A percentile compares a stretch with the other conserved stretches of the same genome.
Conservation (phyloP, 1,140 invertebrate genomes). For the Orius insidiosus region DNA sequence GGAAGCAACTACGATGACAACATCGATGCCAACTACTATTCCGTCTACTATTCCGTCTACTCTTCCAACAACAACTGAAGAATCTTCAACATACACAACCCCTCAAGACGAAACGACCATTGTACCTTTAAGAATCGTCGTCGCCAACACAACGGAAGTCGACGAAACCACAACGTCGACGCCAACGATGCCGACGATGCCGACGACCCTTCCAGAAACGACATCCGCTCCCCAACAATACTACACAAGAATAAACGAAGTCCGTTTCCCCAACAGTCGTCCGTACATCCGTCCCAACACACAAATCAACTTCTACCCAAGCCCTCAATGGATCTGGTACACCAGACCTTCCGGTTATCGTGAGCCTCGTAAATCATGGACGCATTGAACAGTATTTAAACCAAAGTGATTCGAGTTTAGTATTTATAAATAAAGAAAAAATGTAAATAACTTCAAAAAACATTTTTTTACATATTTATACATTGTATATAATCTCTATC, state of each 20-base stretch:
- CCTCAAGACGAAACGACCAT: background rate
- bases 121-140: background rate
- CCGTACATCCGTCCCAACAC: background rate
- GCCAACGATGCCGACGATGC: slow-evolving; percentile 3
- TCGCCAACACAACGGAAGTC: background rate
- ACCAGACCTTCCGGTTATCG: too few relatives aligned
- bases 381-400: too few relatives aligned
- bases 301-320: background rate
- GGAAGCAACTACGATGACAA: slow-evolving; percentile 3
- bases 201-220: slow-evolving; percentile 2
- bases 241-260: background rate
- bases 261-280: background rate
- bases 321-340: too few relatives aligned
- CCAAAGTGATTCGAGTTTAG: too few relatives aligned
- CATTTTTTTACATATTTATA: too few relatives aligned
- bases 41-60: too few relatives aligned
- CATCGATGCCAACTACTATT: background rate
- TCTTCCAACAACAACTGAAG: background rate
- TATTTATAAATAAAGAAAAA: too few relatives aligned
- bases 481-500: too few relatives aligned
- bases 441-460: too few relatives aligned
- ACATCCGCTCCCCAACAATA: background rate
- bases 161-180: slow-evolving; percentile 1
- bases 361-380: too few relatives aligned
- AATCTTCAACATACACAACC: background rate